A percentile compares a stretch with the other conserved stretches of the same genome.
Conservation (phyloP, 1,140 invertebrate species). For the Aphidius ervi region DNA sequence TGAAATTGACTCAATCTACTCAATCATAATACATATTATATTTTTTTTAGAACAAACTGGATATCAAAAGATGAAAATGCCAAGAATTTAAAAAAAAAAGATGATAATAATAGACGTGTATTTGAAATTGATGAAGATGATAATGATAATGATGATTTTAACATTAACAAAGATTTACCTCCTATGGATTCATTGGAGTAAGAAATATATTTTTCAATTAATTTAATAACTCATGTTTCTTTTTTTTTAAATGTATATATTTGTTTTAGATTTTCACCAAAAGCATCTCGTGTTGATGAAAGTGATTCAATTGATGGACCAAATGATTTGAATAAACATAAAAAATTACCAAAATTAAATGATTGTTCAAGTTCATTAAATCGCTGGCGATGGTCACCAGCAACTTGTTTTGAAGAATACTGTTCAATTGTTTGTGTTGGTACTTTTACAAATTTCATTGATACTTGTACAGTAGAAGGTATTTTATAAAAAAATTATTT, state of each 20-base stretch:
- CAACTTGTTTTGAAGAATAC: constrained; percentile 18
- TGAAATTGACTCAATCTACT: no score
- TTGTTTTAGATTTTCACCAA: background rate
- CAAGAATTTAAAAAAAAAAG: background rate
- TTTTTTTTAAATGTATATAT: background rate
- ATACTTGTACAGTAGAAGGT: background rate
- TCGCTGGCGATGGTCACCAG: constrained; percentile 19
- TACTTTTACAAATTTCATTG: constrained; percentile 5
- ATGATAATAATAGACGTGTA: constrained; percentile 11
- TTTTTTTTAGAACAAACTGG: no score
- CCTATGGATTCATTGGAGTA: background rate
- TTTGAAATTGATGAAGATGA: constrained; percentile 21
- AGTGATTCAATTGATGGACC: background rate
- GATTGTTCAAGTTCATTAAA: background rate
- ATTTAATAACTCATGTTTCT: no score
- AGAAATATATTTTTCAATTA: no score
- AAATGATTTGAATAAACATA: background rate
- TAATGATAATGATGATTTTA: constrained; percentile 10
- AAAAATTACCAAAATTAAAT: background rate
- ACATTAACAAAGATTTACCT: background rate
- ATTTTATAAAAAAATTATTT: background rate
- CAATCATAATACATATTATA: no score
- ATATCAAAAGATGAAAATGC: constrained; percentile 13
- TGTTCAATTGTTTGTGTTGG: constrained; percentile 12
- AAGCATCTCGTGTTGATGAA: background rate